These are phyloP conservation scores for Tetramorium bicarinatum DNA, from an alignment of 2,888 invertebrate species.

Conservation along the genomic window DNA sequence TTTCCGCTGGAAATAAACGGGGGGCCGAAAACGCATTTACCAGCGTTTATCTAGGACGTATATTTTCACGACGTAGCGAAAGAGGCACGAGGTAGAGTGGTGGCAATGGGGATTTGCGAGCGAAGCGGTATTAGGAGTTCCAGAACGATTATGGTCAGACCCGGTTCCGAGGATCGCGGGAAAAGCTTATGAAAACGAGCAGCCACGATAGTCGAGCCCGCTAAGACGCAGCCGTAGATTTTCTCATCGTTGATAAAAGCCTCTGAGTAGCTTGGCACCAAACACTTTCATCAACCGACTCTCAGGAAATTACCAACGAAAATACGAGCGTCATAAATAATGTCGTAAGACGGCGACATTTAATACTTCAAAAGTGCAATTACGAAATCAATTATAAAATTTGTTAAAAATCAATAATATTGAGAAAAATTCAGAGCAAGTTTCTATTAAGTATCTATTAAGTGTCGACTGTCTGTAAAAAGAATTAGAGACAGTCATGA, in stretches of 20 bases:
- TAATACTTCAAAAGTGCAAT: background rate
- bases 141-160: conserved; percentile 61
- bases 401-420: background rate
- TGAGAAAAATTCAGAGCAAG: background rate
- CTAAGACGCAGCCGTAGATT: conserved; percentile 24
- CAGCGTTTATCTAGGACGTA: conserved; percentile 57
- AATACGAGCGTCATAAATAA: conserved; percentile 21
- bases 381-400: background rate
- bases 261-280: background rate
- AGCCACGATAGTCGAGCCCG: conserved; percentile 1
- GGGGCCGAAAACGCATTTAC: conserved; percentile 63
- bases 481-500: background rate
- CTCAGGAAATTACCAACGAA: conserved; percentile 8
- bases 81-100: conserved; percentile 54
- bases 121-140: conserved; percentile 62
- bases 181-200: conserved; percentile 58
- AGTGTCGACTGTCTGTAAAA: background rate
- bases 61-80: conserved; percentile 59
- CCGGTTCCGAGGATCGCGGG: conserved; percentile 24
- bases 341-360: background rate
- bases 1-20: conserved; percentile 46
- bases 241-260: conserved; percentile 28
- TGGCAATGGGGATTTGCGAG: conserved; percentile 63
- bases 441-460: background rate
- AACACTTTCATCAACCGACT: conserved; percentile 43